These are phyloP conservation scores for Carollia perspicillata DNA, from an alignment of 2,113 vertebrate genomes.

Conservation along the genomic window DNA sequence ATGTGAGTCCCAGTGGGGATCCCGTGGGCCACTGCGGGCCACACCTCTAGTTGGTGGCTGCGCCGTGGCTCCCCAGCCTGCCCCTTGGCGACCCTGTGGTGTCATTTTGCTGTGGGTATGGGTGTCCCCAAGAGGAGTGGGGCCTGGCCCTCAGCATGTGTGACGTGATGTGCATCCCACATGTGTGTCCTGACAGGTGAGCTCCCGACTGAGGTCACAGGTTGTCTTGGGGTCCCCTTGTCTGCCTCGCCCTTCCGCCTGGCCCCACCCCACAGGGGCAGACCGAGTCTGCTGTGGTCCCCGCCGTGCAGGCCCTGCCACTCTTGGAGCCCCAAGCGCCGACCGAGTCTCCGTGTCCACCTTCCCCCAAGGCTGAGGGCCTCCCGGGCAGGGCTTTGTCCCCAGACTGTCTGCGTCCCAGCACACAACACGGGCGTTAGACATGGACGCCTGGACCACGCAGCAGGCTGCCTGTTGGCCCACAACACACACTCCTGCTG, in stretches of 20 bases:
- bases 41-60: not conserved
- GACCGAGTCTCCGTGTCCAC: rapidly evolving
- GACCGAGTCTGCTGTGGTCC: rapidly evolving
- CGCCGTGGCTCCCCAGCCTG: not conserved
- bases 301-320: rapidly evolving
- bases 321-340: rapidly evolving
- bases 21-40: not conserved
- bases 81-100: no score
- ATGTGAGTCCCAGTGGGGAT: no score
- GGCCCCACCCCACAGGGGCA: rapidly evolving
- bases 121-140: rapidly evolving
- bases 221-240: not conserved
- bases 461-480: rapidly evolving
- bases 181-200: not conserved
- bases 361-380: not conserved
- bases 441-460: not conserved
- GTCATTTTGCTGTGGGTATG: rapidly evolving
- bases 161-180: rapidly evolving
- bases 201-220: not conserved
- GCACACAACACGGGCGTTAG: no score
- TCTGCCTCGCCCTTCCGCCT: rapidly evolving
- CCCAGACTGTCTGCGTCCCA: not conserved
- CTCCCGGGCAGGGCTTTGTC: no score
- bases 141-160: rapidly evolving
- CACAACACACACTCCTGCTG: rapidly evolving